A percentile compares a stretch with the other conserved stretches of the same genome.
Evolutionary conservation across 1,140 invertebrate genomes (phyloP).

Genomic region (Epicauta chinensis): DNA sequence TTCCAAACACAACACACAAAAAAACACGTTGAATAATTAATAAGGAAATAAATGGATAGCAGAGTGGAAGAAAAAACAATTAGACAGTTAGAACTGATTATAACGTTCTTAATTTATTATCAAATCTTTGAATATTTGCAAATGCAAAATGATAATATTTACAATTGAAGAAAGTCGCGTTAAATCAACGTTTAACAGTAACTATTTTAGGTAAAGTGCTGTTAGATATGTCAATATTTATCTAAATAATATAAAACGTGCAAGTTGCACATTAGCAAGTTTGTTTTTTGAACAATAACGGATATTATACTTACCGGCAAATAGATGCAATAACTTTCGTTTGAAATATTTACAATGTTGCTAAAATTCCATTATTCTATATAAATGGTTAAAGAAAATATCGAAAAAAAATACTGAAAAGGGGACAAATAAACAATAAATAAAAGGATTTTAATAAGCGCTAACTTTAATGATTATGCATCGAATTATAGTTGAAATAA

Average conservation of each 20-base stretch:
- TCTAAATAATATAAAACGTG: conserved; percentile 9
- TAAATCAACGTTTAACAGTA: conserved; percentile 2
- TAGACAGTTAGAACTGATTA: neutral
- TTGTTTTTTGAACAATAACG: conserved; percentile 7
- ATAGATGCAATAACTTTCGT: conserved; percentile 10
- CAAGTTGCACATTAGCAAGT: conserved; percentile 15
- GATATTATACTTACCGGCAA: conserved; percentile 4
- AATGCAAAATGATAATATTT: conserved; percentile 9
- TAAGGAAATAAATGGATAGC: too few species aligned
- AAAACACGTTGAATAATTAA: too few species aligned
- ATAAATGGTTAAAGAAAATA: too few species aligned
- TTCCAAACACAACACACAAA: too few species aligned
- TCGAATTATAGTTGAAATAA: too few species aligned
- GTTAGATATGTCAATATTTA: conserved; percentile 13
- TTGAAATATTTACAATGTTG: neutral
- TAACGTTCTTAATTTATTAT: conserved; percentile 9
- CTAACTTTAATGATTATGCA: too few species aligned
- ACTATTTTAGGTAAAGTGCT: conserved; percentile 14
- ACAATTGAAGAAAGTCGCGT: conserved; percentile 13
- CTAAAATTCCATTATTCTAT: too few species aligned
- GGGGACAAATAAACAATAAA: too few species aligned
- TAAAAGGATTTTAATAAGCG: too few species aligned
- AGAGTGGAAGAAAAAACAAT: too few species aligned
- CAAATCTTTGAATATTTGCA: conserved; percentile 5
- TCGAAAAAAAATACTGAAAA: too few species aligned